Evolutionary conservation across 2,797 vertebrate species (phyloP), one percentile per base, ranked within the genome.

Genomic region (Psittacula derbiana): DNA sequence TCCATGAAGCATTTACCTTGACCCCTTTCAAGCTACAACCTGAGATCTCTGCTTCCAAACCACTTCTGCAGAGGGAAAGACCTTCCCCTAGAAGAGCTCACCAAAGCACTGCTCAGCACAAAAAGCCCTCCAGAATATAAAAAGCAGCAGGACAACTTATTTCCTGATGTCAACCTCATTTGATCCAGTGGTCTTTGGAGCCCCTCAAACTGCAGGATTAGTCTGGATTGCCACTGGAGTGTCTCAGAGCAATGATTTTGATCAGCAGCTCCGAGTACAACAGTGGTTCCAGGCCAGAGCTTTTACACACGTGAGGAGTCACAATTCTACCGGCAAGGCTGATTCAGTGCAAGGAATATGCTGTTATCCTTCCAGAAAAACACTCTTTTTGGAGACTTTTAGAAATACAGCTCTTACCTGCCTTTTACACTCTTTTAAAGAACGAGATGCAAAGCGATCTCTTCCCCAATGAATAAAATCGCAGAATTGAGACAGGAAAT

Each of bases 381-480:
- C 21, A 46, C 46, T 50, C 20, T 71, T 36, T 91, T 93, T 31
- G 12, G 30, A 31, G 41, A 8, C 57, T 91, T 93, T 87, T 67
- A 80, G 65, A 91, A 86, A 94, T 72, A 94, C n/a, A 92, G 91
- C 73, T 71, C 61, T 92, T 78, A 92, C 75, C 88, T 93, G 84
- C 61, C 53, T 92, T 97, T 93, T 94, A 92, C 70, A 43, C n/a
- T 64, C 27, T 69, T 95, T 88, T 93, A 95, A 96, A 96, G 90
- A 95, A 82, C 3, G 10, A 88, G 75, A 92, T 89, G 90, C 70
- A 90, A 94, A 96, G 75, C 0, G 2, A 89, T 90, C 85, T 95
- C 93, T 96, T 94, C 87, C 84, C 90, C 80, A 64, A 11, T 89
- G 92, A 88, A 95, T 95, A 93, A 96, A 94, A 96, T 88, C 81